Conservation (phyloP, 2,888 invertebrate genomes). For the Spatulosminthurus flaviceps region DNA sequence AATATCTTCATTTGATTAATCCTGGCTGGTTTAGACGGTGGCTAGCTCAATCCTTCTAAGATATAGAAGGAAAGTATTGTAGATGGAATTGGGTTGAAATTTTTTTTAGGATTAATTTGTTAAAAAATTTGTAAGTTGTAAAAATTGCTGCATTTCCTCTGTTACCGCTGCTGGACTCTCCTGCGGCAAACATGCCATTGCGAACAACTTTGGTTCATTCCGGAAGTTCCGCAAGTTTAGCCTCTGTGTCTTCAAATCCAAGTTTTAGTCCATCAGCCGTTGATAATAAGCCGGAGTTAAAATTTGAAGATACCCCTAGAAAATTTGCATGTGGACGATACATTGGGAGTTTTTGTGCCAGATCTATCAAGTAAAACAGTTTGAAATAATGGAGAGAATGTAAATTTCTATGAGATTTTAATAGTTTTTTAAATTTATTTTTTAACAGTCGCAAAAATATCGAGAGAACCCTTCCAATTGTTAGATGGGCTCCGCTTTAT, state of each 20-base stretch:
- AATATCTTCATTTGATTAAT: no score
- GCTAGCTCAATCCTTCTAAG: no score
- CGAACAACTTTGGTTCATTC: conserved; percentile 57
- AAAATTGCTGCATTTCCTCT: neutral
- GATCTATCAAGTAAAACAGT: neutral
- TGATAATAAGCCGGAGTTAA: neutral
- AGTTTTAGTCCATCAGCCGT: neutral
- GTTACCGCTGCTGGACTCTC: neutral
- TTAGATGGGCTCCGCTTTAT: conserved; percentile 58
- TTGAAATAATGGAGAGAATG: neutral
- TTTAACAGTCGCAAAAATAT: neutral
- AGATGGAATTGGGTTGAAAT: no score
- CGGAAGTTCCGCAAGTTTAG: conserved; percentile 53
- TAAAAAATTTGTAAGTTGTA: no score
- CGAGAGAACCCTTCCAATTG: conserved; percentile 50
- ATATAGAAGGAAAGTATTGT: no score
- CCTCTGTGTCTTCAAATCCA: neutral
- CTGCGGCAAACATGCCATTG: conserved; percentile 43
- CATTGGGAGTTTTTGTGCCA: neutral
- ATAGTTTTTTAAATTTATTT: neutral
- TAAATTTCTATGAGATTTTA: neutral
- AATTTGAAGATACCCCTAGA: neutral
- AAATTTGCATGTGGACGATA: conserved; percentile 11
- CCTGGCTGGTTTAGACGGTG: no score
- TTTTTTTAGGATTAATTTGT: no score